Evolutionary conservation across 2,797 vertebrate genomes (phyloP), one percentile per base, ranked within the genome.

Genomic region (Acanthiza pusilla): DNA sequence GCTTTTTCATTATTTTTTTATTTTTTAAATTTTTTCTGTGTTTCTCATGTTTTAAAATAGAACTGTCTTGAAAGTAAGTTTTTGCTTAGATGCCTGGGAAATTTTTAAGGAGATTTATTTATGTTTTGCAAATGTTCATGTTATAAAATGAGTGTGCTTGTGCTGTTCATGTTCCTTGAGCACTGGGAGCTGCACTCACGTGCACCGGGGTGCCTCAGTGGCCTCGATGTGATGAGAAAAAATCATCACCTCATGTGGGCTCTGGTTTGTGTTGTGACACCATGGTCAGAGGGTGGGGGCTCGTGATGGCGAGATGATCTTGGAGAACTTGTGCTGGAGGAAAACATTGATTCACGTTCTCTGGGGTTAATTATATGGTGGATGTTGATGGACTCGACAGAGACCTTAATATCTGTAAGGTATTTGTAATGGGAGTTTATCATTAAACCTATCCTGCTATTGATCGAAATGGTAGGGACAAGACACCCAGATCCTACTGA

Each of bases 11-110:
- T 13, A 13, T 50, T 34, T 1, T 25, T 74, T 36, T 55, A 9
- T 9, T 9, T 8, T 10, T 23, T 65, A 11, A 10, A 10, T 38
- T 51, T 45, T 55, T 21, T 2, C 38, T 66, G 11, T 3, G 4
- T 74, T 85, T 73, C 36, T 95, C 40, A 29, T 86, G 40, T 70
- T 84, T 92, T 84, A 86, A 96, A 94, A 91, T 82, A 91, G 57
- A 86, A 47, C 48, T 73, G 17, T 50, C 26, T 63, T 43, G 38
- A 84, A 88, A 94, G 62, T 62, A 62, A 86, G 36, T 42, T 84
- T 91, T 84, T 73, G 45, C 38, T 74, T 76, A 63, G 82, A 76
- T 86, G 71, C 60, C 79, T 86, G 76, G 62, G 80, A 91, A 92
- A 79, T 7, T 84, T 70, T 70, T 57, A 42, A 47, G 82, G 76